Evolutionary conservation across 2,888 invertebrate species (phyloP).

Genomic region (Diarsia mendica): DNA sequence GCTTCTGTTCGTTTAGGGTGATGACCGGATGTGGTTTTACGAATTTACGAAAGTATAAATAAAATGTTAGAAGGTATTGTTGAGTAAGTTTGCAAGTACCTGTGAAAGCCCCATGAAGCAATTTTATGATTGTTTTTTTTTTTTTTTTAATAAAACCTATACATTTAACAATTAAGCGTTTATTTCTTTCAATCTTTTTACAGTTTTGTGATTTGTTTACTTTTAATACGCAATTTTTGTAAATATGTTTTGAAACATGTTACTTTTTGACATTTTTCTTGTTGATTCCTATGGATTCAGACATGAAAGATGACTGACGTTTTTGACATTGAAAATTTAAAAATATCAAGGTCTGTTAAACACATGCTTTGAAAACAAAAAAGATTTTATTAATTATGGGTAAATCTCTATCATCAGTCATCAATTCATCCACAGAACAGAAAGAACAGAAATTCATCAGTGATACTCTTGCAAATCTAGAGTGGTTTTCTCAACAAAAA

Average conservation of each 20-base stretch:
- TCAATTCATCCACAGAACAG: too few species aligned
- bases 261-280: constrained; percentile 61
- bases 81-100: constrained; percentile 7
- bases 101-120: constrained; percentile 34
- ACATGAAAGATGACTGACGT: constrained; percentile 13
- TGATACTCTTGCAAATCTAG: constrained; percentile 5
- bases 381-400: constrained; percentile 4
- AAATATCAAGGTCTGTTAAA: neutral
- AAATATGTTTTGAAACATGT: constrained; percentile 21
- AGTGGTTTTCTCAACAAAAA: constrained; percentile 29
- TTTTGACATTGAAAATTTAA: constrained; percentile 19
- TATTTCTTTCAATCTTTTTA: constrained; percentile 18
- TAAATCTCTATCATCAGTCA: neutral
- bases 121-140: constrained; percentile 1
- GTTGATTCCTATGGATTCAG: constrained; percentile 37
- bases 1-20: neutral
- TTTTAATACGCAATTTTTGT: constrained; percentile 39
- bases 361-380: constrained; percentile 3
- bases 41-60: neutral
- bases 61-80: neutral
- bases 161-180: constrained; percentile 6
- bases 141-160: neutral
- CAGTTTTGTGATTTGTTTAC: constrained; percentile 20
- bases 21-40: neutral
- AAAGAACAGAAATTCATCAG: too few species aligned